A percentile compares a stretch with the other conserved stretches of the same genome.
phyloP scores from a whole-genome alignment of 2,797 vertebrate species.

The Thaleichthys pacificus region DNA sequence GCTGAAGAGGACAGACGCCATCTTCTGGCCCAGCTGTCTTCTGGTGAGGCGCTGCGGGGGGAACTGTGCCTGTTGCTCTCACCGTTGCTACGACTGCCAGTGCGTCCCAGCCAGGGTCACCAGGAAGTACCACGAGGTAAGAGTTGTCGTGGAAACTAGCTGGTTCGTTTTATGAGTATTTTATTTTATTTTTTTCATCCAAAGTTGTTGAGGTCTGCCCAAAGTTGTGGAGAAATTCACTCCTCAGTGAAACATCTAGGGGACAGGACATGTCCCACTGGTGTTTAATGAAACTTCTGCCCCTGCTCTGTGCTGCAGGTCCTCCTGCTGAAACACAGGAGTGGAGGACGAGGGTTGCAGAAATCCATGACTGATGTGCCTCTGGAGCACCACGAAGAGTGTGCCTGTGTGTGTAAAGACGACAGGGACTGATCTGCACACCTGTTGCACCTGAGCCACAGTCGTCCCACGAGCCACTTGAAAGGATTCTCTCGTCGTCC shows the following conservation, averaged over 20 bases:
- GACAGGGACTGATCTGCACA: conserved; percentile 76
- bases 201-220: too few species aligned
- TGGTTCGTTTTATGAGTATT: too few species aligned
- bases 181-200: too few species aligned
- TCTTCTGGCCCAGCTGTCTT: conserved; percentile 97
- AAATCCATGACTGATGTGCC: conserved; percentile 92
- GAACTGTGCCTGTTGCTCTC: conserved; percentile 93
- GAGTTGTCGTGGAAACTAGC: neutral
- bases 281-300: neutral
- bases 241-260: too few species aligned
- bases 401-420: conserved; percentile 90
- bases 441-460: conserved; percentile 11
- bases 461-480: conserved; percentile 2
- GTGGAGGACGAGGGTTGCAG: conserved; percentile 82
- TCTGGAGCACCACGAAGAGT: conserved; percentile 97
- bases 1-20: conserved; percentile 90
- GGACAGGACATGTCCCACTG: too few species aligned
- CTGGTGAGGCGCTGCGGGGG: conserved; percentile 97
- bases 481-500: neutral
- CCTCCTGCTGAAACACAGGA: conserved; percentile 89
- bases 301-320: conserved; percentile 73
- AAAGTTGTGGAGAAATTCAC: too few species aligned
- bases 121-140: conserved; percentile 96
- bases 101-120: conserved; percentile 86
- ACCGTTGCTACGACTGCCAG: conserved; percentile 90